Evolutionary conservation across 2,797 vertebrate species (phyloP).

Genomic region (Poeciliopsis turneri): DNA sequence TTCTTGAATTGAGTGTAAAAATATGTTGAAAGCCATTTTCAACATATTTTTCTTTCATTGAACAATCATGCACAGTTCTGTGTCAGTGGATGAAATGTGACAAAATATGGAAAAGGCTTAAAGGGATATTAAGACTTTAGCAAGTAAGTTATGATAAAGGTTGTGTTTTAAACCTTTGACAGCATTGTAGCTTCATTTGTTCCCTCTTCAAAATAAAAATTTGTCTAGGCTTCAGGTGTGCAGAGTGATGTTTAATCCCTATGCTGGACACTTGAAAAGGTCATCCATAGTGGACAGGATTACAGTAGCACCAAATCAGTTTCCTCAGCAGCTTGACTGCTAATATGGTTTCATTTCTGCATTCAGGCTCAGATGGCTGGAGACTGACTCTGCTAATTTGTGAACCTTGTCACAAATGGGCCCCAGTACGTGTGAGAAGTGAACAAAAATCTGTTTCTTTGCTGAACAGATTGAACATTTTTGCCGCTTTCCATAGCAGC

Average conservation of each 20-base stretch:
- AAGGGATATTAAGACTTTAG: neutral
- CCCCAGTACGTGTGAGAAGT: slow-evolving; percentile 24
- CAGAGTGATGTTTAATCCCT: slow-evolving; percentile 56
- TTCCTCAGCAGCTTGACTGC: slow-evolving; percentile 56
- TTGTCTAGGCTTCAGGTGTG: slow-evolving; percentile 37
- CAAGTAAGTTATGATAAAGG: neutral
- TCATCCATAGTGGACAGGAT: slow-evolving; percentile 70
- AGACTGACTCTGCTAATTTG: slow-evolving; percentile 59
- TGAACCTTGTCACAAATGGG: slow-evolving; percentile 43
- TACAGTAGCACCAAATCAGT: slow-evolving; percentile 68
- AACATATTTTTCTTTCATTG: neutral
- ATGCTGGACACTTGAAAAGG: slow-evolving; percentile 56
- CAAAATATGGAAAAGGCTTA: neutral
- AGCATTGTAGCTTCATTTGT: slow-evolving; percentile 1
- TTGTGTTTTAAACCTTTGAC: slow-evolving; percentile 1
- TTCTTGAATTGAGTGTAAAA: neutral
- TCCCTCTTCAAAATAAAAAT: slow-evolving; percentile 18
- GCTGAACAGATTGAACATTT: slow-evolving; percentile 56
- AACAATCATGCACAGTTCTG: neutral
- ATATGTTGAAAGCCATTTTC: neutral
- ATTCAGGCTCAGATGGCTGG: slow-evolving; percentile 58
- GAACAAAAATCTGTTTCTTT: slow-evolving; percentile 28
- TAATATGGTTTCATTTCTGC: slow-evolving; percentile 57
- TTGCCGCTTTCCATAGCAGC: slow-evolving; percentile 50
- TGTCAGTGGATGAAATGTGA: neutral